phyloP scores from a whole-genome alignment of 2,888 invertebrate genomes.

The Ophion slaviceki region DNA sequence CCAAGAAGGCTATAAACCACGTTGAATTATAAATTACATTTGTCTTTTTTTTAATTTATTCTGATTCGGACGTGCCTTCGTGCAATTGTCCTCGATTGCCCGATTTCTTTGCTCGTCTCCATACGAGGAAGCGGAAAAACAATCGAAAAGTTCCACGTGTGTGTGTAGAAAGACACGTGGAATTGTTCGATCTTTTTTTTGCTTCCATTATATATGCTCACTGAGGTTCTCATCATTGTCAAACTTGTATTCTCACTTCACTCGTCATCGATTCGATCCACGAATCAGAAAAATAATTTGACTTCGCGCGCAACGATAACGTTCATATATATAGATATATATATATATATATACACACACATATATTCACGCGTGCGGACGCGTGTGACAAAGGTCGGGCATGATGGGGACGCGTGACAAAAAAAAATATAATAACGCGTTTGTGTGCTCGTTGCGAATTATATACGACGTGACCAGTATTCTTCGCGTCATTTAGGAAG shows the following conservation, averaged over 20 bases:
- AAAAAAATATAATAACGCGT: background rate
- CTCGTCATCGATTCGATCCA: slow-evolving; percentile 45
- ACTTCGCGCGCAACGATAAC: slow-evolving; percentile 12
- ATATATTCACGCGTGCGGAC: background rate
- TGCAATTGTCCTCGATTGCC: background rate
- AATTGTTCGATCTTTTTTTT: background rate
- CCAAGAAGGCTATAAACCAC: background rate
- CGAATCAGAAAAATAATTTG: slow-evolving; percentile 48
- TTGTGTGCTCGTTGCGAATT: slow-evolving; percentile 1
- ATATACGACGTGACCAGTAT: slow-evolving; percentile 10
- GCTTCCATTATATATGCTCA: background rate
- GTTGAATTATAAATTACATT: background rate
- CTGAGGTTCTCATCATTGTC: background rate
- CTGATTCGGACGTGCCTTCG: background rate
- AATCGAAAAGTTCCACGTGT: background rate
- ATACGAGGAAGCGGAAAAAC: background rate
- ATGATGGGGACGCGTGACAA: too few relatives aligned
- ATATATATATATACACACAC: too few relatives aligned
- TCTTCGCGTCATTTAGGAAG: slow-evolving; percentile 45
- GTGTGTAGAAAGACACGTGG: background rate
- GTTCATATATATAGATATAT: background rate
- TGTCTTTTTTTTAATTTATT: background rate
- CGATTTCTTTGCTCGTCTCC: background rate
- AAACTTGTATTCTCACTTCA: slow-evolving; percentile 11
- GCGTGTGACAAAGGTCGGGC: slow-evolving; percentile 36